Conservation (phyloP, 2,888 invertebrate genomes). For the Mythimna impura region DNA sequence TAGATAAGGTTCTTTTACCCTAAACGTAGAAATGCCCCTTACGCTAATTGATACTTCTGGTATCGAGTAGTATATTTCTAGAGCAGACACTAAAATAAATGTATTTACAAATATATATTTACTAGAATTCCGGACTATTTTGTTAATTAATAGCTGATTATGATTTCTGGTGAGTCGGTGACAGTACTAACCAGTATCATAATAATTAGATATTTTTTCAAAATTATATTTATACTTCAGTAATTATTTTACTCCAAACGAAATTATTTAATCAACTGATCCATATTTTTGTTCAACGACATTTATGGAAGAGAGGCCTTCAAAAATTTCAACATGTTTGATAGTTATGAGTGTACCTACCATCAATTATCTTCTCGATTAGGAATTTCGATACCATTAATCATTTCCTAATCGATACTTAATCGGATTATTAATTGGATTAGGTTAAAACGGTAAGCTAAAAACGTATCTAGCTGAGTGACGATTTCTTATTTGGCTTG, state of each 20-base stretch:
- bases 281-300: constrained; percentile 20
- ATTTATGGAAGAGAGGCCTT: constrained; percentile 21
- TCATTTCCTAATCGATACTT: constrained; percentile 61
- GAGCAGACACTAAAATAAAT: too few species aligned
- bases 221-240: too few species aligned
- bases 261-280: background rate
- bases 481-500: constrained; percentile 46
- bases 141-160: too few species aligned
- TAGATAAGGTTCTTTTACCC: too few species aligned
- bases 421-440: constrained; percentile 65
- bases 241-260: background rate
- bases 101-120: too few species aligned
- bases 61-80: too few species aligned
- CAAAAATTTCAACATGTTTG: constrained; percentile 43
- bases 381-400: constrained; percentile 52
- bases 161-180: too few species aligned
- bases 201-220: too few species aligned
- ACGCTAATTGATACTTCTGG: too few species aligned
- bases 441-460: constrained; percentile 59
- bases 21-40: too few species aligned
- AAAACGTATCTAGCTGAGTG: constrained; percentile 25
- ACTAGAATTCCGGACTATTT: too few species aligned
- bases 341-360: constrained; percentile 37
- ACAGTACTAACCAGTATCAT: too few species aligned
- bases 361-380: constrained; percentile 58